A percentile compares a stretch with the other conserved stretches of the same genome.
Conservation (phyloP, 1,140 invertebrate species). For the Aphelinus certus region DNA sequence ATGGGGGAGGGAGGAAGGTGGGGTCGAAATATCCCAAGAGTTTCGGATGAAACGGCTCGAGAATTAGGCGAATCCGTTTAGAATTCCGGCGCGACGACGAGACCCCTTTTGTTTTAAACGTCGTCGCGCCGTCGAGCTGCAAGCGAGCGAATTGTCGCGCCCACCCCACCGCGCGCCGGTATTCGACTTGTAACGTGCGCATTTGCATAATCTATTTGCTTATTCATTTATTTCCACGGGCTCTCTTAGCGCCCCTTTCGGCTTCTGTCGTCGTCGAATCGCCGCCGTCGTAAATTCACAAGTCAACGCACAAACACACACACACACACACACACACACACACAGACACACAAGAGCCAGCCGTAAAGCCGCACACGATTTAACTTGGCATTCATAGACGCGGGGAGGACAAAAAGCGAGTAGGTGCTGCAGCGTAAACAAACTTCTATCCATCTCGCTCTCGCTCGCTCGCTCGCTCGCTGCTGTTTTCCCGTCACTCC, state of each 20-base stretch:
- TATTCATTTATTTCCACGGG: conserved; percentile 27
- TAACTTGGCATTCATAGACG: background rate
- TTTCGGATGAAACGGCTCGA: too few relatives aligned
- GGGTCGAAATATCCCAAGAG: too few relatives aligned
- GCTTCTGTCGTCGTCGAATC: conserved; percentile 5
- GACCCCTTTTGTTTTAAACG: too few relatives aligned
- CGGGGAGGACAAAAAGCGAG: too few relatives aligned
- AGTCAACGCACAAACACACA: too few relatives aligned
- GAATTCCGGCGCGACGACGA: too few relatives aligned
- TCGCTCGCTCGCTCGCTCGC: background rate
- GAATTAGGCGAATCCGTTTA: too few relatives aligned
- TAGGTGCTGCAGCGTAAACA: conserved; percentile 2
- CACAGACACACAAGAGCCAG: background rate
- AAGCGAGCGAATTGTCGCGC: background rate
- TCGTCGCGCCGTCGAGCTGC: too few relatives aligned
- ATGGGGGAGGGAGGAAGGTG: too few relatives aligned
- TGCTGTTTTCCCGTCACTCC: background rate
- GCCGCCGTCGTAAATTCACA: too few relatives aligned
- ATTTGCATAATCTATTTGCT: conserved; percentile 40
- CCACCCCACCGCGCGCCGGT: background rate
- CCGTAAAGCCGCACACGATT: conserved; percentile 15
- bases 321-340: background rate
- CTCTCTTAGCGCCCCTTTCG: background rate
- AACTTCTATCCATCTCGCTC: background rate
- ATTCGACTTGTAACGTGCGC: conserved; percentile 17